Evolutionary conservation across 2,797 vertebrate species (phyloP), one percentile per base, ranked within the genome.

Genomic region (Streptopelia turtur): DNA sequence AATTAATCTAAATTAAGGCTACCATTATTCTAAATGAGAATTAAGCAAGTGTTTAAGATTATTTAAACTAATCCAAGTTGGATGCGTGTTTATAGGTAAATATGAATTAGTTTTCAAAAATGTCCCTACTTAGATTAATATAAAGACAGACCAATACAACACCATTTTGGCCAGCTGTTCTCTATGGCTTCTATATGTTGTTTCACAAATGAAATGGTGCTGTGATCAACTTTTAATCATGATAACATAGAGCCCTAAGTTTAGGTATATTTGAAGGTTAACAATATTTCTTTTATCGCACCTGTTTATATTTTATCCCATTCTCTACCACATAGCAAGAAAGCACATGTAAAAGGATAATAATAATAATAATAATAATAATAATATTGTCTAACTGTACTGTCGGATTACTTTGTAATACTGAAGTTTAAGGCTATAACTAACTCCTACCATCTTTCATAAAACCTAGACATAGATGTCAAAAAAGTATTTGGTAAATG

Each of bases 81-180:
- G 41, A 57, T 41, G 17, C 31, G 37, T 31, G 63, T 25, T 85
- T 85, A 43, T 8, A 41, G 25, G 68, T 75, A 75, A 89, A 64
- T 13, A 77, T 1, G 0, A 45, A 64, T 28, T 61, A n/a, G 7
- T 31, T 83, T 71, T 50, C 15, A 5, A 90, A 80, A 68, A 61
- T 15, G 16, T 55, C 65, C 68, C 35, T 80, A 4, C 57, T 81
- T 45, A 83, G n/a, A 57, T 56, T 80, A 70, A 75, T 31, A 63
- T 7, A 75, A 68, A 70, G 31, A 28, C 35, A 64, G 11, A 50
- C 22, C 13, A 83, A 23, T 5, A 63, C 1, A 5, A 79, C 63
- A 93, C 33, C 56, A 39, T 92, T 81, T 39, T 72, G 17, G 85
- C 22, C 50, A 96, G 79, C 35, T 86, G 53, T 57, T 83, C 75